These are phyloP conservation scores for Oligia fasciuncula DNA, from an alignment of 2,888 invertebrate genomes.

Conservation along the genomic window DNA sequence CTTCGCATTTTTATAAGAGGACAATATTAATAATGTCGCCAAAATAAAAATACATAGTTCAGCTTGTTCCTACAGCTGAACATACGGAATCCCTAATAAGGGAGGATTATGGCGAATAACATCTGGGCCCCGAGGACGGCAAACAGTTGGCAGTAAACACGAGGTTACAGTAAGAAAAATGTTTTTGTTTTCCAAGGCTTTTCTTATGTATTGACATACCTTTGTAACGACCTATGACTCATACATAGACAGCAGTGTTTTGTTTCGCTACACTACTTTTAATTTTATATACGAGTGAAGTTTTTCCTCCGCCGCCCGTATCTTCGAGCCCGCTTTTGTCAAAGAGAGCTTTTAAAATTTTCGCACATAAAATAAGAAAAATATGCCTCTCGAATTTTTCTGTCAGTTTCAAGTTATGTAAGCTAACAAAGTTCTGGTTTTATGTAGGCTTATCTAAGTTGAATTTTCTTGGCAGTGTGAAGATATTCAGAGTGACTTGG, in stretches of 20 bases:
- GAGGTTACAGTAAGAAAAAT: slow-evolving; percentile 86
- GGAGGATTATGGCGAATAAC: slow-evolving; percentile 88
- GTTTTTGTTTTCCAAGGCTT: slow-evolving; percentile 84
- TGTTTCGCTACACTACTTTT: slow-evolving; percentile 55
- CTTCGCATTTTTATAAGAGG: slow-evolving; percentile 60
- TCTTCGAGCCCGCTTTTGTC: slow-evolving; percentile 47
- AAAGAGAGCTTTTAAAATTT: slow-evolving; percentile 53
- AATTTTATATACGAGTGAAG: slow-evolving; percentile 39
- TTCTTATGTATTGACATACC: slow-evolving; percentile 80
- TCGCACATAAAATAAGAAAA: slow-evolving; percentile 50
- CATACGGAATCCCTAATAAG: slow-evolving; percentile 88
- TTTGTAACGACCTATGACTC: slow-evolving; percentile 67
- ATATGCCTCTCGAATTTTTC: slow-evolving; percentile 50
- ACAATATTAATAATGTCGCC: slow-evolving; percentile 84
- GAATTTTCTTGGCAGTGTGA: slow-evolving; percentile 58
- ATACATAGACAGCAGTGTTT: slow-evolving; percentile 49
- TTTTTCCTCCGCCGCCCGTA: slow-evolving; percentile 21
- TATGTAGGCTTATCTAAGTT: slow-evolving; percentile 63
- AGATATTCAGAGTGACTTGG: slow-evolving; percentile 59
- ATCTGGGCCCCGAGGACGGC: slow-evolving; percentile 86
- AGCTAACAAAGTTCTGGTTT: slow-evolving; percentile 59
- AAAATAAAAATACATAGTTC: slow-evolving; percentile 82
- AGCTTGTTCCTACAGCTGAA: slow-evolving; percentile 79
- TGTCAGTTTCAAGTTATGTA: slow-evolving; percentile 49
- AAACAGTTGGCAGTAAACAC: slow-evolving; percentile 88